phyloP scores from a whole-genome alignment of 2,797 vertebrate species.

The Darevskia mixta region DNA sequence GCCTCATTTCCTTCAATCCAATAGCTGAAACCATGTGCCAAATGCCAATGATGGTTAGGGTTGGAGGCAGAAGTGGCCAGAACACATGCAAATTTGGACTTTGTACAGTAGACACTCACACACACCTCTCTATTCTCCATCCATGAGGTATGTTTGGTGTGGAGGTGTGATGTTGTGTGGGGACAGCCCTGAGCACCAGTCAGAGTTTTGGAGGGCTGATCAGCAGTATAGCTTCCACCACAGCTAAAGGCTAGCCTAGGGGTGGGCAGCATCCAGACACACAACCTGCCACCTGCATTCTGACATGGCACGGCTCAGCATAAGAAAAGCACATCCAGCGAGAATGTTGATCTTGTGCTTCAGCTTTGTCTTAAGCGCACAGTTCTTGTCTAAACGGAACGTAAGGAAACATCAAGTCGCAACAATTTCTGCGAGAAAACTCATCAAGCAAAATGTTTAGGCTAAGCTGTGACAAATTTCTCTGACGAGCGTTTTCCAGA shows the following conservation, averaged over 20 bases:
- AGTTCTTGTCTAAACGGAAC: constrained; percentile 25
- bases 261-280: not conserved
- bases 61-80: too few relatives aligned
- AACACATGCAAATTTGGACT: too few relatives aligned
- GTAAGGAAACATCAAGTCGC: constrained; percentile 40
- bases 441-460: constrained; percentile 38
- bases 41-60: too few relatives aligned
- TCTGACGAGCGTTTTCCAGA: constrained; percentile 51
- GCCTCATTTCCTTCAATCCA: too few relatives aligned
- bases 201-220: too few relatives aligned
- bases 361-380: constrained; percentile 3
- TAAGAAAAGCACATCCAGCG: not conserved
- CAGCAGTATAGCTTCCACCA: not conserved
- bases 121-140: too few relatives aligned
- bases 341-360: not conserved
- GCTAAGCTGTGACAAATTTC: constrained; percentile 46
- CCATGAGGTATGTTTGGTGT: too few relatives aligned
- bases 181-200: too few relatives aligned
- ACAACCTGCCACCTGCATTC: not conserved
- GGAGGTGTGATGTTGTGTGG: too few relatives aligned
- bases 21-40: too few relatives aligned
- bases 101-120: too few relatives aligned
- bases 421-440: constrained; percentile 41
- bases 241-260: not conserved
- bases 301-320: not conserved